A percentile compares a stretch with the other conserved stretches of the same genome.
Evolutionary conservation across 1,140 invertebrate species (phyloP).

Genomic region (Drosophila jambulina): DNA sequence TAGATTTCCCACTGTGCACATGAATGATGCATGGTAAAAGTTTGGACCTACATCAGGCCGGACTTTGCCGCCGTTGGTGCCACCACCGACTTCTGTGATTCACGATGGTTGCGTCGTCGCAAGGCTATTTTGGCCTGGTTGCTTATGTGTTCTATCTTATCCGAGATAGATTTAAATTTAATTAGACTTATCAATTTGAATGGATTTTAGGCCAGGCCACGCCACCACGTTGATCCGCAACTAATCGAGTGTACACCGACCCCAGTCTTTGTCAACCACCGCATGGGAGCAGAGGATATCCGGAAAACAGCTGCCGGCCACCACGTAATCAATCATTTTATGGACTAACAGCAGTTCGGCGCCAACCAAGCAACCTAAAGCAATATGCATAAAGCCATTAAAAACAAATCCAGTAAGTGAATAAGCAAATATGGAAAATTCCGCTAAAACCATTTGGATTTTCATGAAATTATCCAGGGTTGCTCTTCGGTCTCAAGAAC

Average conservation of each 20-base stretch:
- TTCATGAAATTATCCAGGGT: conserved; percentile 37
- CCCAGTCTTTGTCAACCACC: conserved; percentile 34
- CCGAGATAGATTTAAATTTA: conserved; percentile 43
- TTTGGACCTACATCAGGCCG: conserved; percentile 16
- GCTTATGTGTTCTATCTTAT: conserved; percentile 33
- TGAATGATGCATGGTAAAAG: conserved; percentile 38
- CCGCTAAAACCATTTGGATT: conserved; percentile 7
- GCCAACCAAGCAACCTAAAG: not conserved
- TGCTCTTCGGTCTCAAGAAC: conserved; percentile 71
- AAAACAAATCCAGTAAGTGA: conserved; percentile 77
- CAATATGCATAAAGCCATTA: conserved; percentile 77
- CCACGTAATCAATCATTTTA: conserved; percentile 46
- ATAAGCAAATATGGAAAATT: conserved; percentile 15
- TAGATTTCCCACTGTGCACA: conserved; percentile 29
- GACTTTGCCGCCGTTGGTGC: conserved; percentile 39
- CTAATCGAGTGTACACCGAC: conserved; percentile 25
- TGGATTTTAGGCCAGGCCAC: conserved; percentile 31
- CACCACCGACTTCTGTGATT: conserved; percentile 23
- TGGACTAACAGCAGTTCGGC: conserved; percentile 37
- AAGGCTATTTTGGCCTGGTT: conserved; percentile 16
- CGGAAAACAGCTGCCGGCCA: conserved; percentile 27
- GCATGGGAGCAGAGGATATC: conserved; percentile 47
- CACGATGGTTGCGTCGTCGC: conserved; percentile 28
- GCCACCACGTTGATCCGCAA: conserved; percentile 20
- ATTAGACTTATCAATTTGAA: conserved; percentile 53